Base-by-base conservation (phyloP, 2,888 invertebrate genomes). In the Sclerodermus sp. region DNA sequence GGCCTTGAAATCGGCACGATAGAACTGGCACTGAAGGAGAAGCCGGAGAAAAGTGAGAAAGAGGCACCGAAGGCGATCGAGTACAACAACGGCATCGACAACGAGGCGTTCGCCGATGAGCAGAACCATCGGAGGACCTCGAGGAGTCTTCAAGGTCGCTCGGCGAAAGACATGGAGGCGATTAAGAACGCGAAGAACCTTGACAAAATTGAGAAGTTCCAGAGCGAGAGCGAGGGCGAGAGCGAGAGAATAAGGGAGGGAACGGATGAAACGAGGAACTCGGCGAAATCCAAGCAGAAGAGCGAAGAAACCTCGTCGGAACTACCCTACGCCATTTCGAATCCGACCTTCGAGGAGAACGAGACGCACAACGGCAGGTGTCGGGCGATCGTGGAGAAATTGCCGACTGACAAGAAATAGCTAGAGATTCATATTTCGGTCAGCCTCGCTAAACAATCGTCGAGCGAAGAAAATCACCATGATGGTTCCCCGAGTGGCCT, bases 101-200 rank as follows among this genome's bases (percentile, higher is more conserved):
- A 67, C 32, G 38, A 51, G 18, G 57, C 42, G 1, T 62, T 64
- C 46, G 14, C 45, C 8, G 42, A 44, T 6, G 65, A 64, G 2
- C 36, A 44, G 1, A 47, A 53, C 3, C 49, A 16, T 8, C 14
- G 12, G n/a, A 54, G 53, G 3, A 45, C 41, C 2, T 13, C 45
- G 5, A 49, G 30, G 32, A 45, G 57, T 0, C 14, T 40, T 0
- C 41, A 47, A 10, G 49, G 41, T 10, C 6, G 14, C 1, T 48
- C 37, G n/a, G 15, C 40, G 9, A 59, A 50, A 5, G 59, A 63
- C 9, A 50, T 66, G 15, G 70, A 74, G 41, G 58, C 59, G 1
- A 60, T 71, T 0, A 71, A 67, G 9, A 74, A 74, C 37, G 66
- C 67, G 14, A 70, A 51, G 29, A 73, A 73, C 40, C 59, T 70